These are phyloP conservation scores for Periophthalmus modestus DNA, from an alignment of 2,113 vertebrate species.

Conservation along the genomic window DNA sequence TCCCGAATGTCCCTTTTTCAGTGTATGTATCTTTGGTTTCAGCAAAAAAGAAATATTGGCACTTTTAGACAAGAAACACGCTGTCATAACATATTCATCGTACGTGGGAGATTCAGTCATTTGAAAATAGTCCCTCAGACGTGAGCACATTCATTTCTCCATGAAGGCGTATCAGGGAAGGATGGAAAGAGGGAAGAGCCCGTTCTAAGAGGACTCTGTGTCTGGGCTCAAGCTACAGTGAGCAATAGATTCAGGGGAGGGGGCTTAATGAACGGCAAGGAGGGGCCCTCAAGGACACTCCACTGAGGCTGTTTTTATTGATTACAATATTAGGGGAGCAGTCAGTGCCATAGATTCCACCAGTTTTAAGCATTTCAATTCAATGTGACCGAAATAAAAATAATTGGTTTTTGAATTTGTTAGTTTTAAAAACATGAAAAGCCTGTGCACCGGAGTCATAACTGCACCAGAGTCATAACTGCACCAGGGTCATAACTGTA, in stretches of 20 bases:
- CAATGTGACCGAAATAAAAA: not conserved
- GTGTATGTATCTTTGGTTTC: not conserved
- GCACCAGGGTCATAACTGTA: too few species aligned
- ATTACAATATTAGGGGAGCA: conserved; percentile 32
- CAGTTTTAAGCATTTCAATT: not conserved
- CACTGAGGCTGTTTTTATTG: conserved; percentile 56
- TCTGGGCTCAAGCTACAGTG: conserved; percentile 5
- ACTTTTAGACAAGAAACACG: too few species aligned
- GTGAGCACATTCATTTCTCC: conserved; percentile 1
- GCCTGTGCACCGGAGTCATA: not conserved
- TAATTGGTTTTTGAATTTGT: conserved; percentile 3
- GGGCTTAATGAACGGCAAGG: conserved; percentile 33
- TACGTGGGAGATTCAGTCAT: not conserved
- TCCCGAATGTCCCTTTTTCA: not conserved
- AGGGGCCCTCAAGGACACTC: conserved; percentile 56
- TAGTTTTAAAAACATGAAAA: not conserved
- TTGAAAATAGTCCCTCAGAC: conserved; percentile 1
- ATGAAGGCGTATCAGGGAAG: conserved; percentile 5
- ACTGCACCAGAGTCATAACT: too few species aligned
- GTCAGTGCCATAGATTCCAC: conserved; percentile 16
- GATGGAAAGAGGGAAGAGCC: conserved; percentile 18
- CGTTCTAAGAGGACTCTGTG: conserved; percentile 13
- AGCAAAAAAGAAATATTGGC: too few species aligned
- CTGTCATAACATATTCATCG: not conserved
- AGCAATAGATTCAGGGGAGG: conserved; percentile 22